Base-by-base conservation (phyloP, 2,888 invertebrate species). In the Heliconius sara region DNA sequence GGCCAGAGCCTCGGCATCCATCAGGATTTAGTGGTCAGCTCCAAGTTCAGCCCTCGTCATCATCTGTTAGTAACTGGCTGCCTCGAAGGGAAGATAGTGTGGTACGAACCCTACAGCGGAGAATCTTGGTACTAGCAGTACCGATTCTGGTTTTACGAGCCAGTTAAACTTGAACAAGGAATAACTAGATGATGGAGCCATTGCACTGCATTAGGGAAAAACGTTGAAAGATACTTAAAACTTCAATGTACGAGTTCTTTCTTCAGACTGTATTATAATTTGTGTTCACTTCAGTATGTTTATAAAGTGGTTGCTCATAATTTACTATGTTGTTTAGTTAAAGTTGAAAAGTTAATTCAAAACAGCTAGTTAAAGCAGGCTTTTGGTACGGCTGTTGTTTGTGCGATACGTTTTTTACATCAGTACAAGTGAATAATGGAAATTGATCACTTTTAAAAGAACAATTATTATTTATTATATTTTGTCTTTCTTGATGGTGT, bases 61-160 rank as follows among this genome's bases (percentile, higher is more conserved):
- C 97, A 97, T 87, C 95, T 98, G 84, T 95, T 99, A 63, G 99
- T 98, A 65, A 98, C 98, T 27, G 99, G 99, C 25, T 99, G 99
- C 91, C 96, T 98, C 71, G 97, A 97, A 81, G 99, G 99, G 43
- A 97, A 97, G 89, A 97, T 99, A 80, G 97, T 97, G 71, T 99
- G 99, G 97, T 98, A 99, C 91, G 97, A 98, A 88, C 99, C 99
- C 0, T 92, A 89, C 81, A 94, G 94, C 83, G 94, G 95, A 0
- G 94, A 94, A 82, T 83, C 88, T 6, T 83, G 91, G 57, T 91
- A 91, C 82, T 91, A 88, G 19, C 47, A 30, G 75, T 75, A 43
- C 65, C 19, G 12, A 27, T 22, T 39, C 43, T 47, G 75, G 63
- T 47, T 3, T 19, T 43, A 5, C 22, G 12, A 65, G 65, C 63